Evolutionary conservation across 2,113 vertebrate species (phyloP).

Genomic region (Melozone crissalis): DNA sequence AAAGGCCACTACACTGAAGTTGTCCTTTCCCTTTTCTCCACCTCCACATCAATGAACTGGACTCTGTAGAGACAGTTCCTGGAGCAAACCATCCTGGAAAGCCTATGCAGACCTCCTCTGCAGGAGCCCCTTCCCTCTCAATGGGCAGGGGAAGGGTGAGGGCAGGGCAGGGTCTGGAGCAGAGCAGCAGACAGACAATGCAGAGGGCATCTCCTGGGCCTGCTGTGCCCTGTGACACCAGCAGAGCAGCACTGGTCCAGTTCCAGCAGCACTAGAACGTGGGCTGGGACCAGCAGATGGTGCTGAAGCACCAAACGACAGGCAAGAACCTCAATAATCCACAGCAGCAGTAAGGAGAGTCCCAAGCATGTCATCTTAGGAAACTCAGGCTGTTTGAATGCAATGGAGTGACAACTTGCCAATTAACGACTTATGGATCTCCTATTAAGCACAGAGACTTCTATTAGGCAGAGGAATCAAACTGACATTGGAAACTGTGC

Average conservation of each 20-base stretch:
- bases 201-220: not conserved
- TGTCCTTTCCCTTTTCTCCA: not conserved
- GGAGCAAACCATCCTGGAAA: not conserved
- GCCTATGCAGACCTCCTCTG: not conserved
- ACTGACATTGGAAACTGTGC: not conserved
- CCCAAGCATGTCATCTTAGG: not conserved
- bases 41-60: accelerated
- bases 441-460: not conserved
- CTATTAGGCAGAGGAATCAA: not conserved
- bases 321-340: not conserved
- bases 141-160: not conserved
- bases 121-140: not conserved
- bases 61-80: not conserved
- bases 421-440: not conserved
- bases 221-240: not conserved
- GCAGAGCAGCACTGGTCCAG: not conserved
- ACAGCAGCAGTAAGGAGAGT: not conserved
- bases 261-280: accelerated
- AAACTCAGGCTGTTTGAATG: not conserved
- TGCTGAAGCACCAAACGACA: not conserved
- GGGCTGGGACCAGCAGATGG: not conserved
- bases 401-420: not conserved
- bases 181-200: not conserved
- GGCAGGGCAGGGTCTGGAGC: not conserved
- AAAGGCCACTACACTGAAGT: not conserved